Conservation (phyloP, 2,797 vertebrate genomes). For the Gallirallus australis region DNA sequence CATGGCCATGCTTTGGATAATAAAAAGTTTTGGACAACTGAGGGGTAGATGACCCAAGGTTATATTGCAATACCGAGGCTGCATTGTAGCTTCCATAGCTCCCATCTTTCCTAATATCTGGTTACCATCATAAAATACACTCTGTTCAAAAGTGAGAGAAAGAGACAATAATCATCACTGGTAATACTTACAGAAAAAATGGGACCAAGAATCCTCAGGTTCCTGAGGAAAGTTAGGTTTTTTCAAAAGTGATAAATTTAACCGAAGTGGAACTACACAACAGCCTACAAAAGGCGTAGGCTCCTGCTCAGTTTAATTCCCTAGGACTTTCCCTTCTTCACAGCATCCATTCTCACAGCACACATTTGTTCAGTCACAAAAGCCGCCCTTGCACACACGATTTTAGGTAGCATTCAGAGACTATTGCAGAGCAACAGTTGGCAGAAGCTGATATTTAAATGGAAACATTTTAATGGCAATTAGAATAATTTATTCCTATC, state of each 20-base stretch:
- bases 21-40: background rate
- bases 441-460: conserved; percentile 9
- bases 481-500: conserved; percentile 37
- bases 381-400: background rate
- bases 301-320: background rate
- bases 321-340: background rate
- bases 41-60: background rate
- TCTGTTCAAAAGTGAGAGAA: background rate
- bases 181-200: background rate
- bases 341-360: background rate
- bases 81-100: background rate
- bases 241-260: background rate
- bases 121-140: background rate
- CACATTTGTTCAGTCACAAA: background rate
- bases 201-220: background rate
- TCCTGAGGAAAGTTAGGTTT: background rate
- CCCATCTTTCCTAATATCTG: background rate
- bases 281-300: background rate
- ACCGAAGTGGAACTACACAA: background rate
- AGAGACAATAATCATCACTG: background rate
- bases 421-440: background rate
- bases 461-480: conserved; percentile 14
- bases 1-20: background rate
- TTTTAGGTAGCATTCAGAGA: background rate
- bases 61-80: background rate